Conservation (phyloP, 2,113 vertebrate genomes). For the Prolemur simus region DNA sequence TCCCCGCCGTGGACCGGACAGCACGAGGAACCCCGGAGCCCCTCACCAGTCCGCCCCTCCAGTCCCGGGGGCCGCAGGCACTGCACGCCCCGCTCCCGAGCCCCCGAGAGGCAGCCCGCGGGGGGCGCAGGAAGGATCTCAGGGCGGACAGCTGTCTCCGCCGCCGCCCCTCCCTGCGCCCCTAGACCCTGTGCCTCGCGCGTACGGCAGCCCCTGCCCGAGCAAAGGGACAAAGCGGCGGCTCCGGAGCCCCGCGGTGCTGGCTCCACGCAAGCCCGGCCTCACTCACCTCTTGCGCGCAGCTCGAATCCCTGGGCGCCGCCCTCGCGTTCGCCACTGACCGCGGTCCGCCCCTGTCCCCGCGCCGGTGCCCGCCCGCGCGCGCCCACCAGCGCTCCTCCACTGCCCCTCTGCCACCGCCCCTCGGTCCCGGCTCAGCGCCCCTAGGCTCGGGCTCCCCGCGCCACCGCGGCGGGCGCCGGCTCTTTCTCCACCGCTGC, state of each 20-base stretch:
- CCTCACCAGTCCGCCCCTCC: not conserved
- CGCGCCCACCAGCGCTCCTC: constrained; percentile 7
- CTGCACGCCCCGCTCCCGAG: not conserved
- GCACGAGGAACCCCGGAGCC: not conserved
- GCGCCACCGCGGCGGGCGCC: constrained; percentile 62
- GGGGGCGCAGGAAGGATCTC: not conserved
- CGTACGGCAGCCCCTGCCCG: not conserved
- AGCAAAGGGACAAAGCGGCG: constrained; percentile 62
- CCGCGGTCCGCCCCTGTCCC: not conserved
- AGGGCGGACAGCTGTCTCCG: not conserved
- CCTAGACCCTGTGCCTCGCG: not conserved
- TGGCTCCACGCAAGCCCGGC: constrained; percentile 13
- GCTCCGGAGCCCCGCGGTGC: not conserved
- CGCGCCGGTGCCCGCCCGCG: not conserved
- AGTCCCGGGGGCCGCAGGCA: not conserved
- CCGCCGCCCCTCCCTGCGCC: not conserved
- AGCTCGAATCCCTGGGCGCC: constrained; percentile 59
- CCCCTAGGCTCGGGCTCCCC: constrained; percentile 41
- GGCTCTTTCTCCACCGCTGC: constrained; percentile 60
- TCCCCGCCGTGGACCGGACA: not conserved
- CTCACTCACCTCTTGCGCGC: constrained; percentile 64
- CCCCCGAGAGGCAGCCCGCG: not conserved
- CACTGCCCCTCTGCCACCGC: constrained; percentile 24
- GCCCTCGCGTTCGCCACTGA: constrained; percentile 50
- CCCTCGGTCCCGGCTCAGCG: constrained; percentile 31